Evolutionary conservation across 2,797 vertebrate genomes (phyloP), one percentile per base, ranked within the genome.

Genomic region (Gymnocypris eckloni): DNA sequence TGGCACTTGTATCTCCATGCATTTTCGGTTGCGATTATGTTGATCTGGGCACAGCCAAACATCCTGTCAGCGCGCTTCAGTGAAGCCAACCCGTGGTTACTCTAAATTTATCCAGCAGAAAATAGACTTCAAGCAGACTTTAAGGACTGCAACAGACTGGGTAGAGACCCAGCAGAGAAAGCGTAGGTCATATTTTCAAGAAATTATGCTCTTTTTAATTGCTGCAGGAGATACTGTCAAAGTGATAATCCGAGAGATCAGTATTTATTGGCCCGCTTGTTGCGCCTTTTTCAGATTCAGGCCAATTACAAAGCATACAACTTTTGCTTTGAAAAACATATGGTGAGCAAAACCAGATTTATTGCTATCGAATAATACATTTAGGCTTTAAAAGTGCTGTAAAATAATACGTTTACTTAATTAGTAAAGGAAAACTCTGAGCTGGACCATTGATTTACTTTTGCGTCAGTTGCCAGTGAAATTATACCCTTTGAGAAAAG

Each of bases 151-250:
- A 61, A 59, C 50, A 79, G 66, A 79, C 83, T 61, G 50, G 52
- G 50, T 56, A 79, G 82, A 77, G 50, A 84, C 75, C 75, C 83
- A 77, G 59, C 33, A 77, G 64, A 78, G 75, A 78, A 84, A 70
- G 64, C 73, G 1, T 69, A 83, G 66, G 45, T 87, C 83, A 81
- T 69, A 81, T 83, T 86, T 64, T 72, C 37, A 79, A 64, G 84
- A 83, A 69, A 72, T 33, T 22, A 78, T 86, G 86, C 48, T 66
- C 85, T 84, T 77, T 83, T 75, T 86, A 84, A 86, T 89, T 82
- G 86, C 64, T 50, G 13, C 20, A 59, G 76, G 45, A 81, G 71
- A 86, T 81, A 81, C 83, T 56, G 61, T 87, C 76, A 87, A 72
- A 69, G 67, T 87, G 72, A 86, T 89, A 13, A 77, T 78, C 52